phyloP scores from a whole-genome alignment of 2,888 invertebrate genomes.

The Prosapia bicincta region DNA sequence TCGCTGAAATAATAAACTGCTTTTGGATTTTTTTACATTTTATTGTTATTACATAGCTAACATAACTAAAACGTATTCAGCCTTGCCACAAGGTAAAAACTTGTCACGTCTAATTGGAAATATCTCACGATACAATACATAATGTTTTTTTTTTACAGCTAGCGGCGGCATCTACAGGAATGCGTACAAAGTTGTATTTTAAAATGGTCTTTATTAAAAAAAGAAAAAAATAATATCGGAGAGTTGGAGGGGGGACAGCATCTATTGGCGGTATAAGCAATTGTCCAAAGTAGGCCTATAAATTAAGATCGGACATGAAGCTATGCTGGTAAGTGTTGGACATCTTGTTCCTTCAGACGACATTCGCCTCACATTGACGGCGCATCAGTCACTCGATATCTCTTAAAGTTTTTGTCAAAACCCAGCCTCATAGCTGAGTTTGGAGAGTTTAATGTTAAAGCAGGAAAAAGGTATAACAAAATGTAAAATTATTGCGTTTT shows the following conservation, averaged over 20 bases:
- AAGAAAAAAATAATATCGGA: background rate
- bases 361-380: background rate
- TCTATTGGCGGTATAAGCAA: background rate
- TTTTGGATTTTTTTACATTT: constrained; percentile 19
- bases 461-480: too few species aligned
- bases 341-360: background rate
- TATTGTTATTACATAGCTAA: constrained; percentile 26
- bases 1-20: constrained; percentile 25
- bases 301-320: background rate
- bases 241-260: background rate
- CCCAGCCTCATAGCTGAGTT: background rate
- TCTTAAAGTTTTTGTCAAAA: background rate
- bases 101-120: constrained; percentile 22
- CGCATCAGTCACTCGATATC: background rate
- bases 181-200: constrained; percentile 11
- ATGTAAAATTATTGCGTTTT: too few species aligned
- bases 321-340: background rate
- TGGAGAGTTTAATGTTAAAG: too few species aligned
- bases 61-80: constrained; percentile 19
- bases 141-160: constrained; percentile 15
- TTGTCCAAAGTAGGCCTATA: constrained; percentile 2
- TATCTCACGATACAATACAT: constrained; percentile 18
- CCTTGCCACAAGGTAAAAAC: constrained; percentile 8
- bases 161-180: constrained; percentile 8
- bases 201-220: constrained; percentile 25